A percentile compares a stretch with the other conserved stretches of the same genome.
These are phyloP conservation scores for Carcinoscorpius rotundicauda DNA, from an alignment of 1,140 invertebrate genomes.

Conservation along the genomic window DNA sequence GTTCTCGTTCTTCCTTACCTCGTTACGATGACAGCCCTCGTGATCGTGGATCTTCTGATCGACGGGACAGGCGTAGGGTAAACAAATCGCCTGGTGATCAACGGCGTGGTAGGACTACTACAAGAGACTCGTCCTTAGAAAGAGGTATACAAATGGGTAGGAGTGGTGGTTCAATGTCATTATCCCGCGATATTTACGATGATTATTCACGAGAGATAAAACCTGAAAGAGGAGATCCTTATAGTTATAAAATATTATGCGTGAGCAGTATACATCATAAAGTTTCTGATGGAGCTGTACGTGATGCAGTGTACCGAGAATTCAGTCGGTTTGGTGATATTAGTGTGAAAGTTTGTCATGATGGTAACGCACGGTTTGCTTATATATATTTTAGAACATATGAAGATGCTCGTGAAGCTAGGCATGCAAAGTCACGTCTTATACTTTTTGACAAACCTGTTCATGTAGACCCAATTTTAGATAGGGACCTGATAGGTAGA, in stretches of 20 bases:
- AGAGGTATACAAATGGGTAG: slow-evolving; percentile 19
- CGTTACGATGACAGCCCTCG: too few relatives aligned
- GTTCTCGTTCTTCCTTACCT: too few relatives aligned
- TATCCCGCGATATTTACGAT: slow-evolving; percentile 19
- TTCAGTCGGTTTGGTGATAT: slow-evolving; percentile 94
- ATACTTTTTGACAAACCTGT: slow-evolving; percentile 89
- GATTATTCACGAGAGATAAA: slow-evolving; percentile 23
- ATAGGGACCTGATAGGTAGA: slow-evolving; percentile 31
- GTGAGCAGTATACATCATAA: slow-evolving; percentile 85
- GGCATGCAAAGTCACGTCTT: slow-evolving; percentile 81
- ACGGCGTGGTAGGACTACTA: slow-evolving; percentile 13
- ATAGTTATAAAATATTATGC: slow-evolving; percentile 77
- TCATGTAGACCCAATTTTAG: slow-evolving; percentile 88
- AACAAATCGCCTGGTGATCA: slow-evolving; percentile 21
- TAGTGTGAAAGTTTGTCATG: slow-evolving; percentile 76
- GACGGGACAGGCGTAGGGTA: slow-evolving; percentile 14
- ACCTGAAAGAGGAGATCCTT: slow-evolving; percentile 26
- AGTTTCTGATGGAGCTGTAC: slow-evolving; percentile 81
- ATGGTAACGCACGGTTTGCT: slow-evolving; percentile 70
- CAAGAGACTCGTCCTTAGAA: slow-evolving; percentile 9
- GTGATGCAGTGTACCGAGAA: slow-evolving; percentile 83
- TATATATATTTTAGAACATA: slow-evolving; percentile 90
- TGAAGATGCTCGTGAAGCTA: slow-evolving; percentile 88
- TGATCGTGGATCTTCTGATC: slow-evolving; percentile 5
- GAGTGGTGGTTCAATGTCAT: not conserved